phyloP scores from a whole-genome alignment of 53 echinoderm and acorn worm genomes.

The Henricia sp. region DNA sequence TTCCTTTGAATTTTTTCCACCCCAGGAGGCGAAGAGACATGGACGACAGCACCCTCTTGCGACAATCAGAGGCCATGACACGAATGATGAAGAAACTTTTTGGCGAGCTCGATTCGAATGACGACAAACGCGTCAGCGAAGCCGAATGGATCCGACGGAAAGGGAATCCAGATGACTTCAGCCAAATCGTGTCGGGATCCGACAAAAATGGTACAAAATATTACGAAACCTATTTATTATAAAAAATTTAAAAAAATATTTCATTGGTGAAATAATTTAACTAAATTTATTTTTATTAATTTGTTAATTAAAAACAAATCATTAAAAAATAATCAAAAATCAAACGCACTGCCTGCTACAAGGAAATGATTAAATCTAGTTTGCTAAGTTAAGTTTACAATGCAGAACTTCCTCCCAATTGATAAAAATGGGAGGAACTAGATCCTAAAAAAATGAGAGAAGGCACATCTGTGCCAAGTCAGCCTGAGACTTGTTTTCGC shows the following conservation, averaged over 20 bases:
- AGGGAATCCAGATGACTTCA: slow-evolving; percentile 38
- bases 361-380: too few relatives aligned
- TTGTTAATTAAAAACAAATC: too few relatives aligned
- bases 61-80: slow-evolving; percentile 1
- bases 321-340: too few relatives aligned
- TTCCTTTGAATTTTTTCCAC: background rate
- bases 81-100: slow-evolving; percentile 35
- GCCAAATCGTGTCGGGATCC: slow-evolving; percentile 21
- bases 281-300: too few relatives aligned
- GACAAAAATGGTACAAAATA: slow-evolving; percentile 59
- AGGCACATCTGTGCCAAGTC: too few relatives aligned
- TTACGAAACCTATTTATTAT: too few relatives aligned
- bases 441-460: background rate
- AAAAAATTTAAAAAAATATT: too few relatives aligned
- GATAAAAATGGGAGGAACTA: too few relatives aligned
- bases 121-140: slow-evolving; percentile 4
- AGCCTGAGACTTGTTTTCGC: background rate
- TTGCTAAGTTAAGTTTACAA: too few relatives aligned
- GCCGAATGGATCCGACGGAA: slow-evolving; percentile 33
- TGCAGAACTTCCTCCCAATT: too few relatives aligned
- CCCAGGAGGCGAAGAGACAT: slow-evolving; percentile 14
- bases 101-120: slow-evolving; percentile 32
- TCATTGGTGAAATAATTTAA: background rate
- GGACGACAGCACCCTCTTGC: slow-evolving; percentile 8
- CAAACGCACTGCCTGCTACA: too few relatives aligned